Evolutionary conservation across 1,140 invertebrate genomes (phyloP), one percentile per base, ranked within the genome.

Genomic region (Mylabris phalerata): DNA sequence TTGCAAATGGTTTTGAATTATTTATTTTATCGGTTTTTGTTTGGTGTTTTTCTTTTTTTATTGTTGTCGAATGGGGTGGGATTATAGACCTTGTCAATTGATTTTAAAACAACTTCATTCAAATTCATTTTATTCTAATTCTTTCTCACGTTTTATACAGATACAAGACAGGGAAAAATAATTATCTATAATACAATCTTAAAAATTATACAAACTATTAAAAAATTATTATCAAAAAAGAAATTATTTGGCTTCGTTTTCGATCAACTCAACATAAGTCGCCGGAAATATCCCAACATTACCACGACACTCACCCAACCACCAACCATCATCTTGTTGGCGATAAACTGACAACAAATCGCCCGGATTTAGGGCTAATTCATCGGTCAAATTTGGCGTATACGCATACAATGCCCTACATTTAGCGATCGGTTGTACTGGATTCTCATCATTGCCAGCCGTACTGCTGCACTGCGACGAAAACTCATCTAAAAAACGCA

Each of bases 271-370:
- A 2, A 95, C 93, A 68, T 95, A 96, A 3, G 92, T 94, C 1
- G 92, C 92, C 1, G 93, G 93, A 68, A 96, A 95, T 61, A 94
- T 93, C 26, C 93, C 93, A 49, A 91, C 84, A 51, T 80, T 79
- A 27, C 92, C 92, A 57, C 88, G 83, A 45, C 93, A 80, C 64
- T 94, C 90, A 7, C 93, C 93, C 49, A 93, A 83, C 93, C 93
- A 96, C 93, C 93, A 96, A 4, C 92, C 92, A 70, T 94, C 91
- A n/a, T 88, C 85, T 71, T 94, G 90, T 70, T 95, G 94, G 66
- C 90, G 87, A 73, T 90, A 90, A 26, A 96, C 86, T 57, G 87
- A 87, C 63, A 96, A 90, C 9, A 92, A 77, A 71, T 96, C 92
- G 62, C 92, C 93, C 67, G 87, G 84, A 69, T 79, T 82, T 46